Conservation (phyloP, 2,888 invertebrate genomes). For the Spisula solida region DNA sequence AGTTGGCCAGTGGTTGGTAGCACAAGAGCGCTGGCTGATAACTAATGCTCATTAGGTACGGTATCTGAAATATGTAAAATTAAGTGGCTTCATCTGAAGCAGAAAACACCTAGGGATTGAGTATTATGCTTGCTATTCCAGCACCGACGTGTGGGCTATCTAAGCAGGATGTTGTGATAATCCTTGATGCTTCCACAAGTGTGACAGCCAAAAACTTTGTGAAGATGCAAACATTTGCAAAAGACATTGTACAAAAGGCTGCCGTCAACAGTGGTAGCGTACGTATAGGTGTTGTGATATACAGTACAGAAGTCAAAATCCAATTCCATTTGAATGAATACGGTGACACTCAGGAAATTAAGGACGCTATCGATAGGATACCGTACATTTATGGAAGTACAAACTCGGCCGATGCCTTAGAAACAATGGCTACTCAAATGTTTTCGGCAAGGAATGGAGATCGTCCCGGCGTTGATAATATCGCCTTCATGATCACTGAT, state of each 20-base stretch:
- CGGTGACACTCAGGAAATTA: slow-evolving; percentile 71
- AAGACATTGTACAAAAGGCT: slow-evolving; percentile 67
- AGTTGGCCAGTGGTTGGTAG: too few relatives aligned
- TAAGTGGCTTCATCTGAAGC: too few relatives aligned
- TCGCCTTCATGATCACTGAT: slow-evolving; percentile 83
- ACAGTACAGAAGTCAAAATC: slow-evolving; percentile 70
- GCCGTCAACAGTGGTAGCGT: slow-evolving; percentile 76
- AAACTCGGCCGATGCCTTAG: slow-evolving; percentile 84
- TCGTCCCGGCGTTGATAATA: slow-evolving; percentile 77
- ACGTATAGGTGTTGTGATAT: slow-evolving; percentile 76
- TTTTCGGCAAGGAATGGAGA: slow-evolving; percentile 81
- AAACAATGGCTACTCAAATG: slow-evolving; percentile 78
- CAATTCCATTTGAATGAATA: slow-evolving; percentile 75
- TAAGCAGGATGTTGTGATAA: slow-evolving; percentile 73
- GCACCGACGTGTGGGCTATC: slow-evolving; percentile 67
- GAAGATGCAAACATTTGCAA: slow-evolving; percentile 70
- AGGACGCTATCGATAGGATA: slow-evolving; percentile 76
- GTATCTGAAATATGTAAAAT: too few relatives aligned
- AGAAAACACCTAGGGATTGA: too few relatives aligned
- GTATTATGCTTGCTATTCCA: background rate
- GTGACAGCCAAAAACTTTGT: slow-evolving; percentile 75
- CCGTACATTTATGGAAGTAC: slow-evolving; percentile 82
- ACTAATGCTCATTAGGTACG: too few relatives aligned
- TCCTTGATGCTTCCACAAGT: slow-evolving; percentile 83
- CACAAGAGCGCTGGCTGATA: too few relatives aligned